Evolutionary conservation across 1,140 invertebrate genomes (phyloP).

Genomic region (Oryctes rhinoceros): DNA sequence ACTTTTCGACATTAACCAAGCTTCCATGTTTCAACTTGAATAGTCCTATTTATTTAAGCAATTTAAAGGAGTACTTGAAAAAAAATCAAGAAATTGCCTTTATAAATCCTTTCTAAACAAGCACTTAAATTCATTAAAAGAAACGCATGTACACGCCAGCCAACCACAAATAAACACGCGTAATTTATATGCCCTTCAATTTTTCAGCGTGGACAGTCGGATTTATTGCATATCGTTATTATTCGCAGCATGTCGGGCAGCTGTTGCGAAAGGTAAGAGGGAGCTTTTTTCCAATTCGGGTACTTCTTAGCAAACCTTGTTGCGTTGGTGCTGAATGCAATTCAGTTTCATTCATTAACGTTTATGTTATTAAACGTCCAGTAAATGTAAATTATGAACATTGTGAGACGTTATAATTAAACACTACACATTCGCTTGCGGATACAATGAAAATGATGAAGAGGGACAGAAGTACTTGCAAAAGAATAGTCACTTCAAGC

Average conservation of each 20-base stretch:
- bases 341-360: slow-evolving; percentile 11
- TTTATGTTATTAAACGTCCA: neutral
- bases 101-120: neutral
- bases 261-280: neutral
- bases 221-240: neutral
- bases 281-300: neutral
- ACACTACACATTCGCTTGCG: neutral
- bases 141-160: neutral
- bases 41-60: no score
- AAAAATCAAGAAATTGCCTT: neutral
- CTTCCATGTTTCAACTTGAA: no score
- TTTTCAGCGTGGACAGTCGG: neutral
- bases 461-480: neutral
- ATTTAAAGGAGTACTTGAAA: neutral
- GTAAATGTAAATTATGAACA: neutral
- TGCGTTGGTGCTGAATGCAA: neutral
- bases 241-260: neutral
- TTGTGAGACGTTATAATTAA: neutral
- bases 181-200: slow-evolving; percentile 10
- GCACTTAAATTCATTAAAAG: slow-evolving; percentile 1
- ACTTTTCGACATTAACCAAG: no score
- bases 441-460: neutral
- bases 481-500: neutral
- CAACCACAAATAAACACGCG: neutral
- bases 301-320: neutral